A percentile compares a stretch with the other conserved stretches of the same genome.
Evolutionary conservation across 2,888 invertebrate genomes (phyloP).

Genomic region (Boloria selene): DNA sequence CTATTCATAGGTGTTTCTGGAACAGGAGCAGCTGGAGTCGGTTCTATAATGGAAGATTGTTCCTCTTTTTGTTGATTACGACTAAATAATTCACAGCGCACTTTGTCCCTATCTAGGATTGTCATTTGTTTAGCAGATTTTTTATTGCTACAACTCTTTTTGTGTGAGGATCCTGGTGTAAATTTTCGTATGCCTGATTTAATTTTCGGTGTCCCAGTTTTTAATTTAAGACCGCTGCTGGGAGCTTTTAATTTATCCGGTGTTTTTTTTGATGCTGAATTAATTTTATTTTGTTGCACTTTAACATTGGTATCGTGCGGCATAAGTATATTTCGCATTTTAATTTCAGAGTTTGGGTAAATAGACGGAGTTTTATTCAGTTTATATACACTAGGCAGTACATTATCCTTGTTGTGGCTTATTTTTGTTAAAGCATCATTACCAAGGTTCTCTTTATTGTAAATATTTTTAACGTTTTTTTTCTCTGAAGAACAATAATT

Average conservation of each 20-base stretch:
- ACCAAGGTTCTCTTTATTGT: slow-evolving; percentile 62
- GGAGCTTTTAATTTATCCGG: slow-evolving; percentile 55
- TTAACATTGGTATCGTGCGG: slow-evolving; percentile 52
- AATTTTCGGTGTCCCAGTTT: slow-evolving; percentile 65
- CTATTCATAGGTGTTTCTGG: slow-evolving; percentile 66
- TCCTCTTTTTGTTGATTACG: slow-evolving; percentile 52
- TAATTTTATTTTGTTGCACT: slow-evolving; percentile 41
- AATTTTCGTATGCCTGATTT: slow-evolving; percentile 69
- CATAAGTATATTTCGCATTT: slow-evolving; percentile 53
- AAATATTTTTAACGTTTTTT: slow-evolving; percentile 49
- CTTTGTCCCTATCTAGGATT: slow-evolving; percentile 64
- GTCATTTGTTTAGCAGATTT: slow-evolving; percentile 56
- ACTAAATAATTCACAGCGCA: slow-evolving; percentile 65
- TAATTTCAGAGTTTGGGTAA: slow-evolving; percentile 51
- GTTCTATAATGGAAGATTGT: slow-evolving; percentile 27
- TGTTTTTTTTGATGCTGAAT: slow-evolving; percentile 54
- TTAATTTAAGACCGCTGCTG: slow-evolving; percentile 55
- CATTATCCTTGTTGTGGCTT: neutral
- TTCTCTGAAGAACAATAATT: slow-evolving; percentile 57
- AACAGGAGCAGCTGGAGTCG: slow-evolving; percentile 27
- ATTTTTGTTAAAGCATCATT: slow-evolving; percentile 8
- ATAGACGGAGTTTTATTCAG: slow-evolving; percentile 37
- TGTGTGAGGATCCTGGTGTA: slow-evolving; percentile 60
- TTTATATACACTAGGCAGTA: slow-evolving; percentile 43
- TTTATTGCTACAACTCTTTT: slow-evolving; percentile 53